These are phyloP conservation scores for Lutjanus campechanus DNA, from an alignment of 2,797 vertebrate species.

Conservation along the genomic window DNA sequence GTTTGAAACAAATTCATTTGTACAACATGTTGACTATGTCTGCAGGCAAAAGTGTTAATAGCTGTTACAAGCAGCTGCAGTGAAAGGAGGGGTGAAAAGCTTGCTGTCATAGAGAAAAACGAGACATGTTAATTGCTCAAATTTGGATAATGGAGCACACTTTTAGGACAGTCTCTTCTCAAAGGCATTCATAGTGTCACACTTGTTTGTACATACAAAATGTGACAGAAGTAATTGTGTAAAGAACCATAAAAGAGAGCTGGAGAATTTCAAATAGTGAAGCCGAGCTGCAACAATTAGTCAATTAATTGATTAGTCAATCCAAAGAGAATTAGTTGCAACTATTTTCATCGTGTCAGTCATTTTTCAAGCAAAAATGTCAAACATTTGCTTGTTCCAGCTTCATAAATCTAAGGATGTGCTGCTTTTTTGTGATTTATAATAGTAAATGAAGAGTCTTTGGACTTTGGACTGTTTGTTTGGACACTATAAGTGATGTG, in stretches of 20 bases:
- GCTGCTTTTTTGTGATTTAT: too few relatives aligned
- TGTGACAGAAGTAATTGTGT: not conserved
- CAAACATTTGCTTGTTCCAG: too few relatives aligned
- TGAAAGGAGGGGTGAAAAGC: too few relatives aligned
- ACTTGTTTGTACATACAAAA: not conserved
- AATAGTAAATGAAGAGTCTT: too few relatives aligned
- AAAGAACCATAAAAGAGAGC: not conserved
- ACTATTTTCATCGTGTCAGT: too few relatives aligned
- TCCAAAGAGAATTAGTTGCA: too few relatives aligned
- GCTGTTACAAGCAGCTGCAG: not conserved
- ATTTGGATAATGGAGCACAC: not conserved
- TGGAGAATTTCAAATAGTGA: not conserved
- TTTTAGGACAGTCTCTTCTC: not conserved
- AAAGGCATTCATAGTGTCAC: not conserved
- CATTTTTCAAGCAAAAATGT: too few relatives aligned
- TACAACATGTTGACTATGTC: not conserved
- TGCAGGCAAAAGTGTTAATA: not conserved
- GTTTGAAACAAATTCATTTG: not conserved
- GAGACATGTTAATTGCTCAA: not conserved
- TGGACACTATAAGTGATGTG: too few relatives aligned
- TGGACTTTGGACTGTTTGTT: too few relatives aligned
- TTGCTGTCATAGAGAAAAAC: not conserved
- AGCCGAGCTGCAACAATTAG: too few relatives aligned
- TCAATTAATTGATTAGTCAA: too few relatives aligned
- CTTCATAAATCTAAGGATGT: too few relatives aligned